Base-by-base conservation (phyloP, 2,888 invertebrate genomes). In the Linnaemya tessellans region DNA sequence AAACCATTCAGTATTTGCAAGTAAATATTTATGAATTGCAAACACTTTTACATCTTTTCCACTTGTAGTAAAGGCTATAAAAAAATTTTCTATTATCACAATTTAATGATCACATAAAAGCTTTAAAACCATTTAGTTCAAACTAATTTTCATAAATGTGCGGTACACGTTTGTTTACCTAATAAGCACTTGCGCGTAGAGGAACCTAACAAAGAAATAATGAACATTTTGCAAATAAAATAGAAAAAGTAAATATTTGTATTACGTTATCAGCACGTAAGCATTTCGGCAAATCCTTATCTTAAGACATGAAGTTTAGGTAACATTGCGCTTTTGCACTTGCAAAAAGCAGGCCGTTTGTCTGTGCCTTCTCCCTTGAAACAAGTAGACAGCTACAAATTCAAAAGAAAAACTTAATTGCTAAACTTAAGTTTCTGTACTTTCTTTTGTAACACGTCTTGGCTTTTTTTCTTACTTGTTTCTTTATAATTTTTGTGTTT, bases 261-360 rank as follows among this genome's bases (percentile, higher is more conserved):
- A 51, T 73, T 58, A 71, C 43, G 62, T 80, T 83, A 86, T 86
- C 86, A 86, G 80, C 80, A 84, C 78, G 68, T 86, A 81, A 79
- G 71, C 81, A 79, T 79, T 85, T 85, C 81, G 85, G 81, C 79
- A 82, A 79, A 65, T 79, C 70, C 81, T 85, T 85, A 85, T 85
- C 85, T 78, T 2, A 58, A 70, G 25, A 49, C 62, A 60, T 46
- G 70, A 80, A 75, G 41, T 73, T 25, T 51, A 58, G 49, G n/a
- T n/a, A n/a, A n/a, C n/a, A 65, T n/a, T 20, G n/a, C 54, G n/a
- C 41, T 68, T 80, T 78, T 74, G 51, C 67, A 84, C 81, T 82
- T 85, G 78, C 43, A 70, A 30, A 30, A 30, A 68, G 51, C 35
- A 25, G 56, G 4, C 13, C 15, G n/a, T 43, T 64, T 71, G 20